Conservation (phyloP, 2,888 invertebrate species). For the Aricia artaxerxes region DNA sequence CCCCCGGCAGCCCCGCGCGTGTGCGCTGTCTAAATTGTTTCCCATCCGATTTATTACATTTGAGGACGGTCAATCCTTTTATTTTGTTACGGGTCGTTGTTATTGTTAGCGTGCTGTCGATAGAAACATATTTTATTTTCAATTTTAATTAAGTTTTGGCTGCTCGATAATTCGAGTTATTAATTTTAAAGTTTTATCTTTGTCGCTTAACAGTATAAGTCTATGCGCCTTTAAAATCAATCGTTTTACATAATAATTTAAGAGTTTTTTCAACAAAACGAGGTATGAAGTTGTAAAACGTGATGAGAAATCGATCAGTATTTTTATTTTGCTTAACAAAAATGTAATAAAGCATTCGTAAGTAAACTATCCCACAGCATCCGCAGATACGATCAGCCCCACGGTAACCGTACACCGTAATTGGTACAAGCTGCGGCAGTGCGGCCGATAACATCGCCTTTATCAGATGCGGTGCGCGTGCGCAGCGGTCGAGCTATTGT, state of each 20-base stretch:
- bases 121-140: neutral
- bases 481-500: too few species aligned
- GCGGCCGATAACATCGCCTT: neutral
- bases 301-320: neutral
- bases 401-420: conserved; percentile 21
- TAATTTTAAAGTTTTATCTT: neutral
- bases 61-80: conserved; percentile 22
- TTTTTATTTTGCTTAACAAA: neutral
- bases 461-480: conserved; percentile 26
- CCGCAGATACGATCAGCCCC: neutral
- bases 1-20: conserved; percentile 24
- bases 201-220: neutral
- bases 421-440: conserved; percentile 9
- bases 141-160: neutral
- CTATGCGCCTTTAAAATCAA: neutral
- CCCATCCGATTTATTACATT: conserved; percentile 27
- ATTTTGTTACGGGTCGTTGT: conserved; percentile 11
- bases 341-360: neutral
- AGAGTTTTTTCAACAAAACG: too few species aligned
- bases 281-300: too few species aligned
- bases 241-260: too few species aligned
- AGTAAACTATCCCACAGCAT: neutral
- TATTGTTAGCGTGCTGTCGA: neutral
- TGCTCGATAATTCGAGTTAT: neutral
- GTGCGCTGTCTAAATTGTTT: neutral